Evolutionary conservation across 1,140 invertebrate species (phyloP), one percentile per base, ranked within the genome.

Genomic region (Microplitis mediator): DNA sequence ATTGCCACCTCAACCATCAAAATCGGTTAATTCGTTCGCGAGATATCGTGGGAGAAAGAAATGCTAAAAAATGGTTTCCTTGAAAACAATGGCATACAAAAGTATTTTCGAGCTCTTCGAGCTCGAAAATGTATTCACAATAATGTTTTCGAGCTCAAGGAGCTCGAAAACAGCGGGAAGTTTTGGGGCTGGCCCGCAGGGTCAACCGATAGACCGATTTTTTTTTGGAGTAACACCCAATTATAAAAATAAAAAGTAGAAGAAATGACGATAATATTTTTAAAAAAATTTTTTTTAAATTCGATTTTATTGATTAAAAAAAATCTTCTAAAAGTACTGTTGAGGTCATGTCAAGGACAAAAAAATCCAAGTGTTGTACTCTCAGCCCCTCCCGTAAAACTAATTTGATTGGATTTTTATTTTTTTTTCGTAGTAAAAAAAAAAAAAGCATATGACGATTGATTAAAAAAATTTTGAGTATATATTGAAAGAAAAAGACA

Each of bases 311-410:
- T 72, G 63, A 72, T 66, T 45, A 66, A 71, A 36, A 34, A 5
- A 39, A 9, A 13, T 11, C 4, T n/a, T 39, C 23, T 32, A 3
- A 63, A 63, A 9, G 60, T 14, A 64, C 16, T 14, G 62, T 70
- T 56, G 69, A 56, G 51, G 69, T 71, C 50, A 45, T 14, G 52
- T n/a, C 69, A 71, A 71, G 69, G 69, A 54, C 61, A 64, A 51
- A 52, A 62, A 32, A 62, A 52, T 39, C 39, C 51, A 65, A 71
- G 69, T 70, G 45, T 31, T 14, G 68, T 39, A 54, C 31, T 71
- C 39, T 11, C 62, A 50, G 16, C 50, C 62, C 34, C 69, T 64
- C 51, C 69, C 50, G 32, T 9, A 52, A 45, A 71, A 71, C 60
- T 71, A 71, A 39, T 71, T 45, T 36, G 50, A 62, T 71, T 63